A percentile compares a stretch with the other conserved stretches of the same genome.
These are phyloP conservation scores for Tupiocoris notatus DNA, from an alignment of 2,888 invertebrate genomes.

Conservation along the genomic window DNA sequence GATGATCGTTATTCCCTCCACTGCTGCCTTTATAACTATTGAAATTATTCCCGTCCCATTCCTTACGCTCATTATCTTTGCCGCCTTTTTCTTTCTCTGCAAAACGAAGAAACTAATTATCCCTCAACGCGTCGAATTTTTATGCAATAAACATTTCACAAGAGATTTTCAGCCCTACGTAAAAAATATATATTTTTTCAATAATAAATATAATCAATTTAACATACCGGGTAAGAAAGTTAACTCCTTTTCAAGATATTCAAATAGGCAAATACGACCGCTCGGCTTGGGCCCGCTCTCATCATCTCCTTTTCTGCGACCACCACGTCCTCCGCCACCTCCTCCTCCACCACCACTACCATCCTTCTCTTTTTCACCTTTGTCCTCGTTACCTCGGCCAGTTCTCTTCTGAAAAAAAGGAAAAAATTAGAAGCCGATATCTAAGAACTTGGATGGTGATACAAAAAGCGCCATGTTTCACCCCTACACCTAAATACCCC, in stretches of 20 bases:
- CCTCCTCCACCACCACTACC: constrained; percentile 9
- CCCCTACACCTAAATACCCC: too few species aligned
- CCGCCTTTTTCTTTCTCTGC: constrained; percentile 24
- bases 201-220: background rate
- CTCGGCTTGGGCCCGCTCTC: constrained; percentile 63
- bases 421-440: background rate
- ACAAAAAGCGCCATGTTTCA: too few species aligned
- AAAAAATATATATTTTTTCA: too few species aligned
- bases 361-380: constrained; percentile 51
- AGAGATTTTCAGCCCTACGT: too few species aligned
- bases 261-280: constrained; percentile 76
- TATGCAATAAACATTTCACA: too few species aligned
- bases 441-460: too few species aligned
- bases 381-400: constrained; percentile 44
- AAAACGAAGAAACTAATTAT: background rate
- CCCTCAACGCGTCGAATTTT: too few species aligned
- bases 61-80: constrained; percentile 21
- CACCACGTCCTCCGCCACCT: constrained; percentile 43
- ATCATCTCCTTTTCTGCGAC: constrained; percentile 51
- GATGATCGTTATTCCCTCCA: background rate
- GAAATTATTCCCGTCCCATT: constrained; percentile 29
- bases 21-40: constrained; percentile 2
- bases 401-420: constrained; percentile 45
- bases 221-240: constrained; percentile 54
- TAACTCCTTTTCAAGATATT: constrained; percentile 78